Base-by-base conservation (phyloP, 2,888 invertebrate species). In the Stenotaenia linearis region DNA sequence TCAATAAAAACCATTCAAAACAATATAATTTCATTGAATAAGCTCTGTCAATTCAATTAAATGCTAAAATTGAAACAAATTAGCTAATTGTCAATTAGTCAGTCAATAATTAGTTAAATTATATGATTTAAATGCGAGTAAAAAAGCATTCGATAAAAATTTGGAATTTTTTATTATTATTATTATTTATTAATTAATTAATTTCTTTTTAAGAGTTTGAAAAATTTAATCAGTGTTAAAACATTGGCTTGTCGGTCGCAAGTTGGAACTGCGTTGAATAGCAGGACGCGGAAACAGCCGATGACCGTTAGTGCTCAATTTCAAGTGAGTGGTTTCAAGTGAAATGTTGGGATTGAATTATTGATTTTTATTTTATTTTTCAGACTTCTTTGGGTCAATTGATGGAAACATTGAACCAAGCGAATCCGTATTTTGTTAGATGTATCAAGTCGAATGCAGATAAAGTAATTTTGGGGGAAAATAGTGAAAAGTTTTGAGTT, bases 381-480 rank as follows among this genome's bases (percentile, higher is more conserved):
- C 94, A 96, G 87, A 94, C 94, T 87, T 96, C 96, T 76, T 88
- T 98, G 79, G 93, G 94, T 82, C 92, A 94, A 37, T 89, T 98
- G 69, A 97, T 98, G 96, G 94, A 94, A 84, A 96, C 97, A 0
- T 88, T 98, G 77, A 95, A 95, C 86, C 94, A 96, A 85, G 93
- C 93, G 1, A 92, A 93, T 86, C 93, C 93, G 9, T 93, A 92
- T 87, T 94, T 94, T 85, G 91, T 93, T 81, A 88, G 98, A 81
- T 98, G 98, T 86, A 97, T 98, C 86, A 97, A 97, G 88, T 96
- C 96, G 79, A 98, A 98, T 87, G 91, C 93, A 80, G 93, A 95
- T 83, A 97, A 97, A 90, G 90, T 90, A 83, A 80, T 5, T 1
- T 35, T n/a, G n/a, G n/a, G n/a, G n/a, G n/a, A n/a, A n/a, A n/a